Evolutionary conservation across 2,113 vertebrate species (phyloP), one percentile per base, ranked within the genome.

Genomic region (Petroica traversi): DNA sequence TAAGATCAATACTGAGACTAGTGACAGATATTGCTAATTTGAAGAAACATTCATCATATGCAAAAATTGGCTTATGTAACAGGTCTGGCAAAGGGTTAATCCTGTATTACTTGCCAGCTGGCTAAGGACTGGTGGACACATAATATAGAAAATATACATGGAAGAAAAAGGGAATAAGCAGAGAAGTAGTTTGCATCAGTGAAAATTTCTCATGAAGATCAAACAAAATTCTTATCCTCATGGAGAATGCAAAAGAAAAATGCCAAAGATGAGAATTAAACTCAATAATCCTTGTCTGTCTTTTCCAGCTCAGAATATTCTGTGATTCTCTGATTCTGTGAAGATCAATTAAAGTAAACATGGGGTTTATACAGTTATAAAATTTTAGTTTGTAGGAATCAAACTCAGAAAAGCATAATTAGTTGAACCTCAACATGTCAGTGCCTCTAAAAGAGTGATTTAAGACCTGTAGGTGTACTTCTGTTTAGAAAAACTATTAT

Each of bases 401-500:
- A 89, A 87, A 33, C 34, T 29, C 57, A 48, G 22, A 83, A 66
- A 71, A 49, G 4, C 24, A 14, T 28, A 87, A 24, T 23, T 58
- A 29, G 15, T 36, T 67, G 62, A 84, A 96, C 3, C 2, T 72
- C 23, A 63, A 66, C 36, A 59, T 80, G 31, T 66, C 63, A 75
- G 28, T 83, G 34, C 11, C 34, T 61, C 48, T 64, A 59, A 76
- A 91, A 90, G 11, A 45, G 80, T 71, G 24, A 81, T 86, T 51
- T 52, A 78, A 93, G 57, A 68, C 34, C 38, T 84, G n/a, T 40
- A 89, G 72, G 68, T 86, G 55, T 71, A 83, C 11, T 22, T 86
- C 5, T 95, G 72, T 95, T 97, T 93, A 92, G 73, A 85, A 87
- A 88, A 81, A 41, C 25, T 92, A 33, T 89, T 91, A 71, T 22